Evolutionary conservation across 1,140 invertebrate species (phyloP).

Genomic region (Phthorimaea operculella): DNA sequence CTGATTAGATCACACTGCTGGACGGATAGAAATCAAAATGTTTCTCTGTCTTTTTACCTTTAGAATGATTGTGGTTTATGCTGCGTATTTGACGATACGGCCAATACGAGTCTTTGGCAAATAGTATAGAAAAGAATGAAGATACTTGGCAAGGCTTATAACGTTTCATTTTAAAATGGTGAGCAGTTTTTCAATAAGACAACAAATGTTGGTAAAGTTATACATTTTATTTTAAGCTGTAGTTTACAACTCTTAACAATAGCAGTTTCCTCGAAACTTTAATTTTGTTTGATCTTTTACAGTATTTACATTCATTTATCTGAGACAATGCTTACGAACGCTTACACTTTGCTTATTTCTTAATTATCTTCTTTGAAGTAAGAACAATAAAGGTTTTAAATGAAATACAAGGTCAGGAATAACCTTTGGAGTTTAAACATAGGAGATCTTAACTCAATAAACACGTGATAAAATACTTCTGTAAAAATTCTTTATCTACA

Average conservation of each 20-base stretch:
- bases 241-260: constrained; percentile 59
- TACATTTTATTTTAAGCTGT: constrained; percentile 56
- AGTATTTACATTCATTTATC: constrained; percentile 2
- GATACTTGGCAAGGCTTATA: too few species aligned
- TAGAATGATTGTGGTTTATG: too few species aligned
- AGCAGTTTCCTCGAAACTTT: constrained; percentile 60
- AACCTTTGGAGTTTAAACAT: neutral
- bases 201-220: constrained; percentile 28
- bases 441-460: neutral
- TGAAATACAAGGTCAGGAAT: neutral
- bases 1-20: too few species aligned
- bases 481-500: constrained; percentile 37
- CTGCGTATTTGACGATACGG: too few species aligned
- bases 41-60: too few species aligned
- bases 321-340: neutral
- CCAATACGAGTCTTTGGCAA: too few species aligned
- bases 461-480: constrained; percentile 32
- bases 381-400: constrained; percentile 4
- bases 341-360: too few species aligned
- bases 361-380: constrained; percentile 34
- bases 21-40: too few species aligned
- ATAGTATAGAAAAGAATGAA: too few species aligned
- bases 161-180: too few species aligned
- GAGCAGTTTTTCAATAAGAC: neutral
- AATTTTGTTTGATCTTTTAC: constrained; percentile 21